These are phyloP conservation scores for Octopus sinensis DNA, from an alignment of 1,140 invertebrate genomes.

Conservation along the genomic window DNA sequence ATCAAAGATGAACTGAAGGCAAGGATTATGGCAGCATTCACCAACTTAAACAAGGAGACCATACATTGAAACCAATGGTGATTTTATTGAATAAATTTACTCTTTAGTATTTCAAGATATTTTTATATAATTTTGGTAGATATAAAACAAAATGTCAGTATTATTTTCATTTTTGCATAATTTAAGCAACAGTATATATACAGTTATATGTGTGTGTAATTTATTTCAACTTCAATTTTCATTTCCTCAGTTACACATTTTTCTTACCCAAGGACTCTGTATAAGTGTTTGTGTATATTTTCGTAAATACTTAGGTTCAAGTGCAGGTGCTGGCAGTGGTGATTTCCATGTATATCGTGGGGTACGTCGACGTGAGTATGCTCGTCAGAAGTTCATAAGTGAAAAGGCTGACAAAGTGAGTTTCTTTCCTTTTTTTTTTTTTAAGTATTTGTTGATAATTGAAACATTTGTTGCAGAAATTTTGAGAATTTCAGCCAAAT, in stretches of 20 bases:
- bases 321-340: constrained; percentile 95
- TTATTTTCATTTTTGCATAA: too few species aligned
- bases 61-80: too few species aligned
- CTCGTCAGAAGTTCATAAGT: constrained; percentile 87
- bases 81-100: too few species aligned
- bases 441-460: not conserved
- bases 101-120: too few species aligned
- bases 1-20: too few species aligned
- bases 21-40: too few species aligned
- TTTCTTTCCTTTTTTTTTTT: not conserved
- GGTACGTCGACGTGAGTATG: constrained; percentile 88
- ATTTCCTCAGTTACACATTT: not conserved
- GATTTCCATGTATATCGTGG: constrained; percentile 98
- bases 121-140: too few species aligned
- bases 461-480: not conserved
- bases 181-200: too few species aligned
- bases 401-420: constrained; percentile 79
- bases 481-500: too few species aligned
- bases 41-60: too few species aligned
- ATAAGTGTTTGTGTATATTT: not conserved
- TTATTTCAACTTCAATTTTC: not conserved
- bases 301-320: constrained; percentile 64
- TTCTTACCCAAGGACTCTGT: not conserved
- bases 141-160: too few species aligned
- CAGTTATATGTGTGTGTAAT: not conserved